Evolutionary conservation across 2,113 vertebrate species (phyloP), one percentile per base, ranked within the genome.

Genomic region (Elgaria multicarinata): DNA sequence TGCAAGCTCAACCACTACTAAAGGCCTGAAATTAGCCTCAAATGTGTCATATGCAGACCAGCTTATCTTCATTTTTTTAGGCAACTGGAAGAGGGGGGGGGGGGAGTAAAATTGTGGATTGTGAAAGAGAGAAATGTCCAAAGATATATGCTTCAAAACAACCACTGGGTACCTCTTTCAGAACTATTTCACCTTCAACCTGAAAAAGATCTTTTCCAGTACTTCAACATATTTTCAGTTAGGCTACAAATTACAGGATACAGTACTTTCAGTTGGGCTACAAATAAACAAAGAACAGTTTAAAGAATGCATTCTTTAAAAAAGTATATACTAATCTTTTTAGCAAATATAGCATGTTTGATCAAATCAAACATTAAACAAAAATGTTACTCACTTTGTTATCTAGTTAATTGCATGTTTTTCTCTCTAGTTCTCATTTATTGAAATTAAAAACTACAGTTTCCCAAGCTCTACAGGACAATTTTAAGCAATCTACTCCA

Each of bases 1-100:
- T 84, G 97, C 97, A 91, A 99, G 96, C 91, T 99, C 98, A 94
- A 99, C 87, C 79, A 98, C 98, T 42, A 99, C 98, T 90, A 99
- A 94, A 90, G 98, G 98, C 2, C 87, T 97, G 93, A 99, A 99
- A 75, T 96, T 89, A 71, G 90, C 36, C 18, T 97, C 97, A 62
- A 39, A 90, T 69, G 93, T 86, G 91, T 97, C 97, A 88, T 96
- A 91, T 31, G 88, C 71, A 76, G 97, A 96, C 87, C 94, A 95
- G 94, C 90, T 96, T 95, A 97, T 95, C 12, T 90, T 96, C 98
- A 98, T 98, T 87, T 95, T n/a, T 97, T 44, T n/a, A 18, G 66
- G 67, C 67, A 90, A 76, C 6, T 76, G 90, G 36, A 3, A 12
- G 89, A 75, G 5, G 7, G 13, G 33, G 6, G 22, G 83, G 2